A percentile compares a stretch with the other conserved stretches of the same genome.
Evolutionary conservation across 1,140 invertebrate species (phyloP).

Genomic region (Drosophila micromelanica): DNA sequence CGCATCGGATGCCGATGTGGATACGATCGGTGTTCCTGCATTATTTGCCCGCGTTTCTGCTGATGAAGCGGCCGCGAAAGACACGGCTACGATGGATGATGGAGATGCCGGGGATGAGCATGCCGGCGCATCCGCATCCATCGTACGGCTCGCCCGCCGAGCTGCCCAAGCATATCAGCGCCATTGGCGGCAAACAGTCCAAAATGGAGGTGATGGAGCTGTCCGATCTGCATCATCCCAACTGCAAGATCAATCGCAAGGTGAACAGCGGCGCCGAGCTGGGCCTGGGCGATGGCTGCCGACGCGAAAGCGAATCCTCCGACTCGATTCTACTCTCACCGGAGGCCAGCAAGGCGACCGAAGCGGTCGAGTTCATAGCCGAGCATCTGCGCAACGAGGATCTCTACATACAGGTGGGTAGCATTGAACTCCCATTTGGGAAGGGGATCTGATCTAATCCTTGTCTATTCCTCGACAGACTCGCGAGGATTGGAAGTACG

Average conservation of each 20-base stretch:
- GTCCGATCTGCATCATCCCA: conserved; percentile 97
- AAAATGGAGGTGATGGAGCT: conserved; percentile 97
- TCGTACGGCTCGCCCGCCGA: conserved; percentile 92
- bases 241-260: conserved; percentile 97
- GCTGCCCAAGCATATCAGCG: conserved; percentile 90
- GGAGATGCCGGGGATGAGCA: conserved; percentile 95
- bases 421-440: not conserved
- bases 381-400: conserved; percentile 98
- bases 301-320: conserved; percentile 95
- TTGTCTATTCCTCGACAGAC: conserved; percentile 88
- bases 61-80: conserved; percentile 96
- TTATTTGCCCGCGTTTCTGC: conserved; percentile 92
- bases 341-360: conserved; percentile 97
- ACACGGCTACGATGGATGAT: conserved; percentile 97
- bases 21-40: conserved; percentile 97
- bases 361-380: conserved; percentile 98
- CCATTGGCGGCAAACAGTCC: conserved; percentile 87
- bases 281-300: conserved; percentile 87
- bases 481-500: conserved; percentile 99
- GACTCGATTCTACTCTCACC: conserved; percentile 95
- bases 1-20: conserved; percentile 96
- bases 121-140: conserved; percentile 89
- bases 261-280: conserved; percentile 89
- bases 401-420: conserved; percentile 95
- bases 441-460: not conserved